A percentile compares a stretch with the other conserved stretches of the same genome.
phyloP scores from a whole-genome alignment of 1,140 invertebrate species.

The Psix sp. region DNA sequence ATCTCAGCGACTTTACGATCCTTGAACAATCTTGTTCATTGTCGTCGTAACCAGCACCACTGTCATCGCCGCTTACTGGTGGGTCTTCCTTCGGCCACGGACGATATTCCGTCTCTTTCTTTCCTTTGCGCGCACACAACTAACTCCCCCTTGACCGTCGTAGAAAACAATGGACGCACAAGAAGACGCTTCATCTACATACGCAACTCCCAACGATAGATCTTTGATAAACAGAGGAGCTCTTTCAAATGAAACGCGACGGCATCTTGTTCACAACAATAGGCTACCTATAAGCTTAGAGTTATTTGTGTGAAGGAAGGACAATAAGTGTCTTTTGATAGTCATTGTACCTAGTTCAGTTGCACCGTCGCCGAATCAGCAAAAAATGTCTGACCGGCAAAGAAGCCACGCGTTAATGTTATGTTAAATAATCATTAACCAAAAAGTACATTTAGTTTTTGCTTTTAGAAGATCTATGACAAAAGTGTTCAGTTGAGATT shows the following conservation, averaged over 20 bases:
- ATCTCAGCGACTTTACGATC: too few species aligned
- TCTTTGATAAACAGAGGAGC: slow-evolving; percentile 61
- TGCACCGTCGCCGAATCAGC: slow-evolving; percentile 35
- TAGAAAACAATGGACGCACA: slow-evolving; percentile 66
- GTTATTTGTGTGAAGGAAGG: slow-evolving; percentile 64
- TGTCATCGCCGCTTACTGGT: too few species aligned
- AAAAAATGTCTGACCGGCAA: slow-evolving; percentile 53
- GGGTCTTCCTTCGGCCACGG: too few species aligned
- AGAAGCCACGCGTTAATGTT: slow-evolving; percentile 51
- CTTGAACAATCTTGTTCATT: too few species aligned
- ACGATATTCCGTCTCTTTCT: too few species aligned
- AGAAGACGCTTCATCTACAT: slow-evolving; percentile 71
- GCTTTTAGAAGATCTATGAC: too few species aligned
- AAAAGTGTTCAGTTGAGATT: too few species aligned
- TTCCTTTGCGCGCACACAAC: not conserved
- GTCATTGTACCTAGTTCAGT: slow-evolving; percentile 71
- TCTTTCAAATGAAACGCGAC: slow-evolving; percentile 47
- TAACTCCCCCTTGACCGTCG: slow-evolving; percentile 15
- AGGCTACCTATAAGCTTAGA: slow-evolving; percentile 30
- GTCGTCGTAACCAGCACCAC: too few species aligned
- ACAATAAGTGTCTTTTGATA: slow-evolving; percentile 72
- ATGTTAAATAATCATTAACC: slow-evolving; percentile 57
- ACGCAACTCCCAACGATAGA: slow-evolving; percentile 69
- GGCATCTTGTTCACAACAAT: slow-evolving; percentile 48
- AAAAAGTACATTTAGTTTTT: too few species aligned